Conservation (phyloP, 2,888 invertebrate species). For the Thecocarcelia acutangulata region DNA sequence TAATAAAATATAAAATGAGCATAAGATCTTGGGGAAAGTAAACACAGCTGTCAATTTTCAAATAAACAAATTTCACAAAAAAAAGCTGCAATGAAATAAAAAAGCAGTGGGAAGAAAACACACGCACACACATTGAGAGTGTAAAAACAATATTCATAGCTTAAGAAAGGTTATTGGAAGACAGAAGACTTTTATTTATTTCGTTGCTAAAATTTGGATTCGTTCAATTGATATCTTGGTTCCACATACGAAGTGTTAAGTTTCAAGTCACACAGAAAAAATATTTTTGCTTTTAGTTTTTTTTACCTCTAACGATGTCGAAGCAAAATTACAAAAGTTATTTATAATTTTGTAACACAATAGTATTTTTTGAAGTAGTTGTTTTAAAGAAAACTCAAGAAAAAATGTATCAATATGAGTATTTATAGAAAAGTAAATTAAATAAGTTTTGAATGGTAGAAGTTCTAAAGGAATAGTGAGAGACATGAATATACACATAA, state of each 20-base stretch:
- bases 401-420: slow-evolving; percentile 55
- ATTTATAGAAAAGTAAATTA: slow-evolving; percentile 56
- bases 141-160: slow-evolving; percentile 23
- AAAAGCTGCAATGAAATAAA: slow-evolving; percentile 57
- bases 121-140: slow-evolving; percentile 38
- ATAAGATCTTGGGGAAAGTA: too few relatives aligned
- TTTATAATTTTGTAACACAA: slow-evolving; percentile 57
- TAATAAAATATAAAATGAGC: slow-evolving; percentile 42
- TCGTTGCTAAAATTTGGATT: slow-evolving; percentile 17
- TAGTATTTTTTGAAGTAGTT: slow-evolving; percentile 51
- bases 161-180: slow-evolving; percentile 19
- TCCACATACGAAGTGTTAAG: slow-evolving; percentile 47
- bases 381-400: slow-evolving; percentile 56
- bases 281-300: slow-evolving; percentile 56
- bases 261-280: slow-evolving; percentile 40
- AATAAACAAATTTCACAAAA: neutral
- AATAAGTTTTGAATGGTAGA: slow-evolving; percentile 58
- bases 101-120: slow-evolving; percentile 39
- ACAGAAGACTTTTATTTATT: slow-evolving; percentile 17
- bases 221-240: slow-evolving; percentile 13
- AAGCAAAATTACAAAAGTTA: slow-evolving; percentile 72
- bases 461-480: slow-evolving; percentile 67
- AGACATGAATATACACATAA: slow-evolving; percentile 68
- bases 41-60: slow-evolving; percentile 21
- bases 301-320: slow-evolving; percentile 79